These are phyloP conservation scores for Eupithecia subfuscata DNA, from an alignment of 2,888 invertebrate species.

Conservation along the genomic window DNA sequence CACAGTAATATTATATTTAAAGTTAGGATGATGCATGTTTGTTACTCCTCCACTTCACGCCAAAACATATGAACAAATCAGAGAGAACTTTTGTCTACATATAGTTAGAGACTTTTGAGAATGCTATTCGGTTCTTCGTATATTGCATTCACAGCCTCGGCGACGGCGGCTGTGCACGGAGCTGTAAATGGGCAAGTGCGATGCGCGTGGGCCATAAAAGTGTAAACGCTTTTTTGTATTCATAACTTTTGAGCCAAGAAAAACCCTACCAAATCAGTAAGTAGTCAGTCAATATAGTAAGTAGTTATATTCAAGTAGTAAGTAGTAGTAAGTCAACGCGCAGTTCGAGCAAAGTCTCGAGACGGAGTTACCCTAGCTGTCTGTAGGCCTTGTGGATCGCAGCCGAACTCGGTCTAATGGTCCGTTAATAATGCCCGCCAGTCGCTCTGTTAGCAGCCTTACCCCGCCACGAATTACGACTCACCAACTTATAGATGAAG, in stretches of 20 bases:
- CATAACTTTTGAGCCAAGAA: background rate
- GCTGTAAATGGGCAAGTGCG: too few species aligned
- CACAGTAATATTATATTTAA: background rate
- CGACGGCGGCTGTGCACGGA: too few species aligned
- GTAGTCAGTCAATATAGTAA: too few species aligned
- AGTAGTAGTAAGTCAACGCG: too few species aligned
- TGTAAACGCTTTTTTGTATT: background rate
- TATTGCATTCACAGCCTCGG: too few species aligned
- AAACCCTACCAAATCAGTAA: too few species aligned
- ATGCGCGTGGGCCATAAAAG: background rate
- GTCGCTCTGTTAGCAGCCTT: conserved; percentile 70
- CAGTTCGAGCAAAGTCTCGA: background rate
- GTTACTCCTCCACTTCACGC: background rate
- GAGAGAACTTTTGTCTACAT: background rate
- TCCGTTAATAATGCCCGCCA: conserved; percentile 75
- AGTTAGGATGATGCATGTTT: background rate
- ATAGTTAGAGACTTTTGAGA: background rate
- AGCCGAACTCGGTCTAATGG: conserved; percentile 76
- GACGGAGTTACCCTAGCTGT: background rate
- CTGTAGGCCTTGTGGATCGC: conserved; percentile 51
- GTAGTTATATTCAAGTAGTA: too few species aligned
- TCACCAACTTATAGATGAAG: conserved; percentile 18
- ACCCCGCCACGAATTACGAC: conserved; percentile 70
- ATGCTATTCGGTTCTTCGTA: too few species aligned
- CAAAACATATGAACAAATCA: background rate